Conservation (phyloP, 2,113 vertebrate genomes). For the Chionis minor region DNA sequence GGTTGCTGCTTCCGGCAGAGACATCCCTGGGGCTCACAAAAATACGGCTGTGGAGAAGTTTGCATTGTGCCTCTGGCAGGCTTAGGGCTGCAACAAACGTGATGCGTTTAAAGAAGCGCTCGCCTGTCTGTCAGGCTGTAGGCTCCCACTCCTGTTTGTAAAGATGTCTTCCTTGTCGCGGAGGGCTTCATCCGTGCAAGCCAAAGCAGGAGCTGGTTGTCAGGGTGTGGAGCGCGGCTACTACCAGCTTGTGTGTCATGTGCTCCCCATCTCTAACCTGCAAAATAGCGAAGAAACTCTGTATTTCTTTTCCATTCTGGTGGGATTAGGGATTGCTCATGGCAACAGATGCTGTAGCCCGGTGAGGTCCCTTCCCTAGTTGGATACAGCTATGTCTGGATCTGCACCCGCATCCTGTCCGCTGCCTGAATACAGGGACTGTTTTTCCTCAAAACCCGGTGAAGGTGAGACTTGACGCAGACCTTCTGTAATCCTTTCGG, state of each 20-base stretch:
- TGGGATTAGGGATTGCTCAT: neutral
- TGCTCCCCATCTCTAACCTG: neutral
- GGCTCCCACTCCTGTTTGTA: neutral
- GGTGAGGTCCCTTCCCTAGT: neutral
- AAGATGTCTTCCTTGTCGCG: neutral
- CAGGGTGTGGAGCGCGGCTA: neutral
- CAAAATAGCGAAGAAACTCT: neutral
- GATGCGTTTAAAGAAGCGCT: neutral
- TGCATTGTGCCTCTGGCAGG: neutral
- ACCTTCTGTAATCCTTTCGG: neutral
- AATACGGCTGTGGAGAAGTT: neutral
- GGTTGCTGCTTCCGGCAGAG: neutral
- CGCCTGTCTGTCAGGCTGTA: neutral
- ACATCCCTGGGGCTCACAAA: neutral
- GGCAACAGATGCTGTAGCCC: neutral
- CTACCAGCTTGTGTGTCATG: neutral
- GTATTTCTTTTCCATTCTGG: neutral
- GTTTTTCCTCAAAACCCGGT: neutral
- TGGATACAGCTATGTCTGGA: neutral
- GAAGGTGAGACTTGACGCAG: neutral
- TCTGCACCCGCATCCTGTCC: neutral
- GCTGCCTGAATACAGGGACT: neutral
- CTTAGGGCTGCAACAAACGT: neutral
- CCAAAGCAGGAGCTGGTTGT: neutral
- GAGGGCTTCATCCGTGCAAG: neutral